Conservation (phyloP, 2,797 vertebrate species). For the Centroberyx gerrardi region DNA sequence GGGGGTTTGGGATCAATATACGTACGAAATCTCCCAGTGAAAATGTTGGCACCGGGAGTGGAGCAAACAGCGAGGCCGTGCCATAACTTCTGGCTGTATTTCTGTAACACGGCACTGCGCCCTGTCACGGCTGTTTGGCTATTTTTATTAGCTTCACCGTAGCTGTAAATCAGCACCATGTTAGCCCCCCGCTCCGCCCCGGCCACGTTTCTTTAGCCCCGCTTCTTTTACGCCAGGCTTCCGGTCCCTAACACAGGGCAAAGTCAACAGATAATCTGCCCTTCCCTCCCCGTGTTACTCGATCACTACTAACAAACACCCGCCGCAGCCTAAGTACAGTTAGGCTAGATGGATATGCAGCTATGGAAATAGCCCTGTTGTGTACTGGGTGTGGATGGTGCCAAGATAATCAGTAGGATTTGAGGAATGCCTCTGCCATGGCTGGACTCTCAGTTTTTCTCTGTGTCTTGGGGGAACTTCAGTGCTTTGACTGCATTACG, state of each 20-base stretch:
- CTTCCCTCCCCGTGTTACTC: slow-evolving; percentile 66
- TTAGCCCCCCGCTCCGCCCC: slow-evolving; percentile 36
- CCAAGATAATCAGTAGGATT: slow-evolving; percentile 79
- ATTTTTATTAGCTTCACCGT: slow-evolving; percentile 70
- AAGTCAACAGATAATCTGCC: slow-evolving; percentile 68
- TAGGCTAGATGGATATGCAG: slow-evolving; percentile 67
- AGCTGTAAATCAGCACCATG: slow-evolving; percentile 72
- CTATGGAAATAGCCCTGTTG: slow-evolving; percentile 71
- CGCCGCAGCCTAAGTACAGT: slow-evolving; percentile 52
- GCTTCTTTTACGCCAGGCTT: slow-evolving; percentile 47
- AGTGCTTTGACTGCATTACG: slow-evolving; percentile 70
- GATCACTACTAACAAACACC: slow-evolving; percentile 77
- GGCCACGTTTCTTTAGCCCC: slow-evolving; percentile 38
- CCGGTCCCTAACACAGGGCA: slow-evolving; percentile 31
- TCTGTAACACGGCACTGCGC: slow-evolving; percentile 63
- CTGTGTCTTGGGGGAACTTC: slow-evolving; percentile 58
- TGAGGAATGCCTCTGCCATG: slow-evolving; percentile 69
- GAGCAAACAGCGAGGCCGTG: slow-evolving; percentile 28
- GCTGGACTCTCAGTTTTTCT: slow-evolving; percentile 57
- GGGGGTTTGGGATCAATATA: slow-evolving; percentile 37
- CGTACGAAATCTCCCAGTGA: slow-evolving; percentile 50
- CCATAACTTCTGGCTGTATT: slow-evolving; percentile 53
- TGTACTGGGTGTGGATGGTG: slow-evolving; percentile 64
- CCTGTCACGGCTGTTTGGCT: slow-evolving; percentile 62
- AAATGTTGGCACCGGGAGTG: slow-evolving; percentile 53